A percentile compares a stretch with the other conserved stretches of the same genome.
phyloP scores from a whole-genome alignment of 2,888 invertebrate genomes.

The Tuta absoluta region DNA sequence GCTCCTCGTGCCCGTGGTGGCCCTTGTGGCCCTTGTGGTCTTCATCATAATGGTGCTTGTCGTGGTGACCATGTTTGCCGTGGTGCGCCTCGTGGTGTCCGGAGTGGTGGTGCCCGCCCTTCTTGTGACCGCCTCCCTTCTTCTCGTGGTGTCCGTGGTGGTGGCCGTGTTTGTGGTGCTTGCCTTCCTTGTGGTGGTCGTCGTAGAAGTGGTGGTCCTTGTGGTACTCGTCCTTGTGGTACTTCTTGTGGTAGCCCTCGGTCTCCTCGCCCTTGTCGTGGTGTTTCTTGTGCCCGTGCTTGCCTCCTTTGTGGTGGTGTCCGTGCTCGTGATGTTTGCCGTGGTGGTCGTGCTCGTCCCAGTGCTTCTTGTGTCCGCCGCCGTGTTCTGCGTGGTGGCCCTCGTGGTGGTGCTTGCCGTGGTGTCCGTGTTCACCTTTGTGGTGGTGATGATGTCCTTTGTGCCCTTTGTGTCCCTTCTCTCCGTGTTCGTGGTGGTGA shows the following conservation, averaged over 20 bases:
- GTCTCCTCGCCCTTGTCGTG: constrained; percentile 93
- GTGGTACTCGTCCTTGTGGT: constrained; percentile 92
- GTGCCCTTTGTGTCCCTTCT: constrained; percentile 90
- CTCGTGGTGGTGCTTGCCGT: constrained; percentile 88
- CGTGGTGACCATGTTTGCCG: constrained; percentile 90
- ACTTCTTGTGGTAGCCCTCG: constrained; percentile 91
- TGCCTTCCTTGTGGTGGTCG: constrained; percentile 91
- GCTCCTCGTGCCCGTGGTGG: constrained; percentile 88
- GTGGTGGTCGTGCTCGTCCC: constrained; percentile 87
- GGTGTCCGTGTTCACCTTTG: constrained; percentile 88
- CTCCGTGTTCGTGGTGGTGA: constrained; percentile 86
- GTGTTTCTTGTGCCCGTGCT: constrained; percentile 89
- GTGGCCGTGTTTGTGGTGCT: constrained; percentile 90
- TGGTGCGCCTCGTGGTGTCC: constrained; percentile 89
- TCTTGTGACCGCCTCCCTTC: constrained; percentile 89
- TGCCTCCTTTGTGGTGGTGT: constrained; percentile 89
- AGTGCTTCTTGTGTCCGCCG: constrained; percentile 90
- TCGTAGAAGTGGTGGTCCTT: constrained; percentile 95
- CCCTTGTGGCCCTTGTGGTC: constrained; percentile 91
- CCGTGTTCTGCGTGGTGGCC: constrained; percentile 89
- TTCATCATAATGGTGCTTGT: constrained; percentile 90
- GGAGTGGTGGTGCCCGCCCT: constrained; percentile 89
- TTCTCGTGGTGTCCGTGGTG: constrained; percentile 89
- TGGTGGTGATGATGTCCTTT: constrained; percentile 89
- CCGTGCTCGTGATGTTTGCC: constrained; percentile 89